Evolutionary conservation across 1,140 invertebrate species (phyloP), one percentile per base, ranked within the genome.

Genomic region (Papilio helenus): DNA sequence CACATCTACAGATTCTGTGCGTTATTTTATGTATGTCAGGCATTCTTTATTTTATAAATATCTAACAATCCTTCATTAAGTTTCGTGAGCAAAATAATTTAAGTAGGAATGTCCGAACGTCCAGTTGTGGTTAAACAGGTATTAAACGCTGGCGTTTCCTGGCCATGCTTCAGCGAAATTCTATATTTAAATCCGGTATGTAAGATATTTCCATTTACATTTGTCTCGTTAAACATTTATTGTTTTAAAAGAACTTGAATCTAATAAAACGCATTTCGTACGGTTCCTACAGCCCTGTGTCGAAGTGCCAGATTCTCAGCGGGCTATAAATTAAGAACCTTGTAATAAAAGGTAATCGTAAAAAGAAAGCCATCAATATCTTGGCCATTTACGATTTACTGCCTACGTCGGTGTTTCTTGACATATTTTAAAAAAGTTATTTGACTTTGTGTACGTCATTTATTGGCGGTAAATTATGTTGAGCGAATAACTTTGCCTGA

Each of bases 281-380:
- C 44, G 20, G 61, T 68, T 23, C 20, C 46, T 23, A 84, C 72
- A 80, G 68, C 44, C 76, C 58, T 80, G 81, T 88, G 87, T 86
- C 86, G 87, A 85, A 85, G 80, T 83, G 79, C 79, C 78, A 72
- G 76, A 87, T 86, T 80, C 83, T 80, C 82, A 83, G 76, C 83
- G 80, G 81, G 81, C 81, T 81, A 83, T 88, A 89, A 88, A 88
- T 87, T 89, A 87, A 87, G 83, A 85, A 81, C 83, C 79, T 83
- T 77, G 84, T 83, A 88, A 88, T 90, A 90, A 92, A 92, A 87
- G 80, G 87, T 86, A 85, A 88, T 90, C 85, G 86, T 90, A 88
- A 92, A 80, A 92, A 89, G 85, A 89, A 87, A 87, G 89, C 83
- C 88, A 87, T 90, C 87, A 91, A 90, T 88, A 85, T 87, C 71